Base-by-base conservation (phyloP, 64 coral and sea anemone genomes). In the Trachythela sp. region DNA sequence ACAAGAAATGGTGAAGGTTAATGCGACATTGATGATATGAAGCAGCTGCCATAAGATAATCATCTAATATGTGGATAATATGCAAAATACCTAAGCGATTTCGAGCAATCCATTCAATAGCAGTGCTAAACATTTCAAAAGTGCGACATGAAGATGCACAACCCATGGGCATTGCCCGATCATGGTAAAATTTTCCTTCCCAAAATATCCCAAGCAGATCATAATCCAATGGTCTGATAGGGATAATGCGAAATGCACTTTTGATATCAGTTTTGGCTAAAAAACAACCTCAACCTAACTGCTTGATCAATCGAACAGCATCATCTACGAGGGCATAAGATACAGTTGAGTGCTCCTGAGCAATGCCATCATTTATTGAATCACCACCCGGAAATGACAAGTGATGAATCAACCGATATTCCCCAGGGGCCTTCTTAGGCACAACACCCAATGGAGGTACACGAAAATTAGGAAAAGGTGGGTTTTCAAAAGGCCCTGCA, bases 191-290 rank as follows among this genome's bases (percentile, higher is more conserved):
- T n/a, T n/a, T n/a, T n/a, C n/a, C n/a, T n/a, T n/a, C n/a, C n/a
- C n/a, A n/a, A n/a, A n/a, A n/a, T n/a, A n/a, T n/a, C n/a, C n/a
- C n/a, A n/a, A n/a, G n/a, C 42, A 89, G 68, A 68, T 14, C 31
- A 85, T 51, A 93, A 85, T 93, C 87, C 37, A 37, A 38, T 8
- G 92, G 64, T 77, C 85, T 48, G 39, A 89, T 93, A 54, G 87
- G 87, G 4, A 93, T 89, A 37, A 93, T 85, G 0, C 92, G 30
- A 36, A 89, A 91, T 40, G 90, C 90, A 35, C 51, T 90, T 27
- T 90, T 90, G 39, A 85, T 90, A 35, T 90, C 89, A 30, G 89
- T 90, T 90, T 85, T 85, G 26, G 89, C 80, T 17, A 91, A 27
- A 77, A 83, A 91, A 86, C 84, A 91, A 33, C 49, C 42, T 8